Percentiles rank a stretch among this genome's conserved stretches.
phyloP scores from a whole-genome alignment of 2,888 invertebrate genomes.

The Pyralis farinalis region DNA sequence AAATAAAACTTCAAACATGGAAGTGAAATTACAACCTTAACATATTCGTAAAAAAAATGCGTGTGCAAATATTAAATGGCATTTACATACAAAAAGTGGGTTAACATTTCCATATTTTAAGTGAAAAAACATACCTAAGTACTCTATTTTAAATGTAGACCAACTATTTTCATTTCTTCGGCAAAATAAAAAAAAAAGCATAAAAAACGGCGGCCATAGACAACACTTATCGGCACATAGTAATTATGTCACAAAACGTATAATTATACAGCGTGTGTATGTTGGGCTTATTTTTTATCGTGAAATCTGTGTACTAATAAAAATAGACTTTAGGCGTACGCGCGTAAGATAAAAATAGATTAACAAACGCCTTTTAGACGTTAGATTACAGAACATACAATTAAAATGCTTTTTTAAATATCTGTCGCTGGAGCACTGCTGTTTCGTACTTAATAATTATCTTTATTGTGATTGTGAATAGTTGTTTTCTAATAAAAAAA shows the following conservation, averaged over 20 bases:
- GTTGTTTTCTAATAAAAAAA: conserved; percentile 1
- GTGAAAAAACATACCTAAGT: conserved; percentile 8
- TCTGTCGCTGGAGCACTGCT: conserved; percentile 19
- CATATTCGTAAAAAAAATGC: too few species aligned
- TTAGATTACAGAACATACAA: conserved; percentile 22
- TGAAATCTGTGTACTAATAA: conserved; percentile 14
- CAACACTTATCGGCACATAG: conserved; percentile 19
- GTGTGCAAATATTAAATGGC: too few species aligned
- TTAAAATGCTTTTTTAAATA: conserved; percentile 23
- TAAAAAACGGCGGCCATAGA: conserved; percentile 12
- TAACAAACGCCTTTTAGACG: conserved; percentile 7
- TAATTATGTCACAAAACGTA: conserved; percentile 27
- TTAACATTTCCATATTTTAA: conserved; percentile 8
- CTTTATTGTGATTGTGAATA: conserved; percentile 2
- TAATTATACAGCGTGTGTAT: conserved; percentile 21
- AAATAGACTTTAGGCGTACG: conserved; percentile 17
- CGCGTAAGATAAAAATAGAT: conserved; percentile 11
- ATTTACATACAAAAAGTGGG: background rate
- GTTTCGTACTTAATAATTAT: conserved; percentile 12
- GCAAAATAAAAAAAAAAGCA: conserved; percentile 14
- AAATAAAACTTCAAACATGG: too few species aligned
- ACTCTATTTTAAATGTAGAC: conserved; percentile 1
- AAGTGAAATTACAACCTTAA: too few species aligned
- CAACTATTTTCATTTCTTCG: conserved; percentile 14
- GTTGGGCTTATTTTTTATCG: conserved; percentile 21